Evolutionary conservation across 2,888 invertebrate genomes (phyloP), one percentile per base, ranked within the genome.

Genomic region (Ganaspis brasiliensis): DNA sequence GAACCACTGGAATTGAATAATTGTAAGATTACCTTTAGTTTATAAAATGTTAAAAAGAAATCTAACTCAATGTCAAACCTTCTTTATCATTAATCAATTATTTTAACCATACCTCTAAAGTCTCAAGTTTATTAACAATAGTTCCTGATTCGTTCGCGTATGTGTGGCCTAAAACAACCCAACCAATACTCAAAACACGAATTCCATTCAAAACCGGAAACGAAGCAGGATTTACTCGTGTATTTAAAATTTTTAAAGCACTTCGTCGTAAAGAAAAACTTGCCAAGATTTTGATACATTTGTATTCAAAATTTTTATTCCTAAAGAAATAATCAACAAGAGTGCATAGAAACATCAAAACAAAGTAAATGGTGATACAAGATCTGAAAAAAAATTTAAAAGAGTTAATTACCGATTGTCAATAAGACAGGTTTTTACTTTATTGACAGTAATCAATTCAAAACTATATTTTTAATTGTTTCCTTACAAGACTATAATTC

Each of bases 191-290:
- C 26, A 93, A 80, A 80, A 92, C 92, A 52, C 94, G 89, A 9
- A 94, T 90, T 12, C 94, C 94, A 82, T 93, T 92, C 14, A 94
- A 81, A 57, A 89, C 90, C 0, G 88, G 86, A 21, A 93, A 83
- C 19, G 89, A 88, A 2, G 87, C 89, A 2, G 81, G 59, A 1
- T 85, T 81, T 0, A 78, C 55, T 45, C 85, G 63, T 0, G 89
- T 91, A 16, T 78, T 86, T 16, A 92, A 76, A 73, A 92, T 85
- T 76, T 91, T 90, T 3, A 80, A 81, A 0, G 88, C 88, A 81
- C 92, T 92, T 6, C 88, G 89, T 74, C 89, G 89, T 4, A 91
- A 40, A 0, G 93, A 92, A 52, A 52, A 19, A 45, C 14, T 49
- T 1, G 2, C 5, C 0, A 49, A 14, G 12, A n/a, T 49, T n/a